phyloP scores from a whole-genome alignment of 2,888 invertebrate genomes.

The Argyresthia albistria region DNA sequence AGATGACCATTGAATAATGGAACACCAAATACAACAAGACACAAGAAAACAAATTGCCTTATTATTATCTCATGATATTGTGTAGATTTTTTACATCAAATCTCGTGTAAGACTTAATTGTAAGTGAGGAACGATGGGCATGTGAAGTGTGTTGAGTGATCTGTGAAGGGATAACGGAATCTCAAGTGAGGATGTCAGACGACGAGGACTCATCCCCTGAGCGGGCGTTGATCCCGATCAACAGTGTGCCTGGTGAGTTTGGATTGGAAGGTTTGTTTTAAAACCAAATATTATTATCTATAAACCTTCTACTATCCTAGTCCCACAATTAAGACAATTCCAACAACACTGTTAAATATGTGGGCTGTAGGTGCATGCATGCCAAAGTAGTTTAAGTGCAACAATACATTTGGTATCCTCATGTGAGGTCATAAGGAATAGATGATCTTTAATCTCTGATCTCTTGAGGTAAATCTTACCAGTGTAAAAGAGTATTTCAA shows the following conservation, averaged over 20 bases:
- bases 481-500: too few relatives aligned
- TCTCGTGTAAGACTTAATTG: conserved; percentile 29
- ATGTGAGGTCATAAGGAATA: too few relatives aligned
- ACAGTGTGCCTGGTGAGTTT: conserved; percentile 57
- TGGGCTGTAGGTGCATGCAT: too few relatives aligned
- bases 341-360: too few relatives aligned
- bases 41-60: conserved; percentile 27
- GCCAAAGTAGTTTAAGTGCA: too few relatives aligned
- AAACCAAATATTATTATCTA: too few relatives aligned
- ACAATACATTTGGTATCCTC: too few relatives aligned
- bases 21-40: conserved; percentile 16
- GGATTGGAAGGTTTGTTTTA: too few relatives aligned
- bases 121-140: conserved; percentile 3
- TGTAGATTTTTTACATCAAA: conserved; percentile 28
- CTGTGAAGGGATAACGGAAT: conserved; percentile 16
- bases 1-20: conserved; percentile 25
- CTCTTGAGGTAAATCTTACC: too few relatives aligned
- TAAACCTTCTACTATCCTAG: too few relatives aligned
- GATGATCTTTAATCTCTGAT: too few relatives aligned
- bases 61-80: conserved; percentile 22
- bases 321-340: too few relatives aligned
- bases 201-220: conserved; percentile 64
- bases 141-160: conserved; percentile 11
- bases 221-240: conserved; percentile 49
- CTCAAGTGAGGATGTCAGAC: conserved; percentile 47